Base-by-base conservation (phyloP, 2,797 vertebrate genomes). In the Anguilla obscura region DNA sequence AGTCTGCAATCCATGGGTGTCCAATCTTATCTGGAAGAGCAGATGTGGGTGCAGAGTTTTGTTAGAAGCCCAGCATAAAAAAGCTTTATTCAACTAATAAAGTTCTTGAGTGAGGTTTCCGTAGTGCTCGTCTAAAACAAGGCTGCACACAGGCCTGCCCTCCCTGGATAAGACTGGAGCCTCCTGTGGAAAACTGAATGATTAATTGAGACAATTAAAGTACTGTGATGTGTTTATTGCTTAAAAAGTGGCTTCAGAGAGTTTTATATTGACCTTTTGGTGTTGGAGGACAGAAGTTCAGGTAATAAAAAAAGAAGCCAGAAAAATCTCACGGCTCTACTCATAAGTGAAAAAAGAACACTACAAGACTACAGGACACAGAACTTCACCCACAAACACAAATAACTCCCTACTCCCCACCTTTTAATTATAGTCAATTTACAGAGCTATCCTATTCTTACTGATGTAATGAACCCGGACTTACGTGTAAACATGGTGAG, bases 401-500 rank as follows among this genome's bases (percentile, higher is more conserved):
- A 79, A 58, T 33, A 80, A 87, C 27, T 30, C 2, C 2, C 56
- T 30, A 7, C 54, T 40, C 36, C 50, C 12, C 9, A 63, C 24
- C 76, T 74, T 45, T 16, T 14, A 83, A 58, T 40, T 56, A 63
- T 14, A 27, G 18, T 36, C 27, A 40, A 16, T 63, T 33, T 40
- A 9, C 36, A 84, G 24, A 71, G 27, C 16, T 84, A 40, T 50
- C 45, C 5, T 50, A 14, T 82, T 82, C 40, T 48, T 18, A 50
- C 9, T 45, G 48, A 87, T 33, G 6, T 45, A 85, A 36, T 18
- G 14, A 27, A 80, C 45, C 14, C 14, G 45, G 90, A 98, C 98
- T 99, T 94, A 99, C 98, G 98, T 91, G 98, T 99, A 94, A 99
- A 99, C 98, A 99, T 99, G 18, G 98, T 99, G 87, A 99, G 97